Conservation (phyloP, 2,888 invertebrate species). For the Amphipyra berbera region DNA sequence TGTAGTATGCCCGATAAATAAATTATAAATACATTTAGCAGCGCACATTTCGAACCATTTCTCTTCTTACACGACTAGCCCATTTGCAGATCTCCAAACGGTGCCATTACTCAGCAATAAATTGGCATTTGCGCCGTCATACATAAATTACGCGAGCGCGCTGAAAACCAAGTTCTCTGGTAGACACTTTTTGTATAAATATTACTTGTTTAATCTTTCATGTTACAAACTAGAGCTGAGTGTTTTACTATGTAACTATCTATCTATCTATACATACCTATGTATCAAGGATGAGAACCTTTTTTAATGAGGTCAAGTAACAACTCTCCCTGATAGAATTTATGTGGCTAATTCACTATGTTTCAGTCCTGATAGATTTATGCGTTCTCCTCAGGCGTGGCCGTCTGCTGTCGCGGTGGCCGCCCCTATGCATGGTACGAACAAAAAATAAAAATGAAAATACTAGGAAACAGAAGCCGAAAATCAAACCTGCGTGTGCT, state of each 20-base stretch:
- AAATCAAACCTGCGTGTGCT: slow-evolving; percentile 5
- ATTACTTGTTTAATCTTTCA: slow-evolving; percentile 65
- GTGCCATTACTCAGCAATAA: slow-evolving; percentile 89
- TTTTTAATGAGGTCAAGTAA: slow-evolving; percentile 58
- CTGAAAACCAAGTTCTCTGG: slow-evolving; percentile 83
- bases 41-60: slow-evolving; percentile 86
- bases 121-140: slow-evolving; percentile 89
- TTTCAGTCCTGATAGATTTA: slow-evolving; percentile 69
- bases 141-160: slow-evolving; percentile 87
- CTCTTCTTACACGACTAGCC: slow-evolving; percentile 88
- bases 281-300: slow-evolving; percentile 38
- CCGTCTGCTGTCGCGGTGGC: slow-evolving; percentile 47
- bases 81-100: slow-evolving; percentile 89
- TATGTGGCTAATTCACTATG: slow-evolving; percentile 70
- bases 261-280: slow-evolving; percentile 1
- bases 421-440: slow-evolving; percentile 14
- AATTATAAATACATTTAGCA: slow-evolving; percentile 89
- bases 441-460: slow-evolving; percentile 38
- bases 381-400: slow-evolving; percentile 61
- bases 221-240: slow-evolving; percentile 42
- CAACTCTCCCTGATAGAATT: slow-evolving; percentile 58
- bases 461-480: background rate
- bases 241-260: slow-evolving; percentile 16
- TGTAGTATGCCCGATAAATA: slow-evolving; percentile 85
- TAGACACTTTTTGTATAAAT: slow-evolving; percentile 80